Base-by-base conservation (phyloP, 1,140 invertebrate species). In the Drosophila gunungcola region DNA sequence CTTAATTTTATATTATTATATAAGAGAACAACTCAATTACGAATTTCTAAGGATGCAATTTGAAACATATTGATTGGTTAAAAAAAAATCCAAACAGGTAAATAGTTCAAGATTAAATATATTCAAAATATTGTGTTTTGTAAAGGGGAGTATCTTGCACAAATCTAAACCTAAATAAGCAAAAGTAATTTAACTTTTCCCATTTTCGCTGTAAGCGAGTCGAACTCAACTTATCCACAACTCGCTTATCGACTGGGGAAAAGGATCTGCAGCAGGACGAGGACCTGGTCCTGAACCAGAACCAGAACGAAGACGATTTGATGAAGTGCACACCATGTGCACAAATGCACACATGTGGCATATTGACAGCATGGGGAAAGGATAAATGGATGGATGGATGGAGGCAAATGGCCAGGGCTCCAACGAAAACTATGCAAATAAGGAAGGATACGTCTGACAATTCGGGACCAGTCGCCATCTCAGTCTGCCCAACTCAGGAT, bases 111-210 rank as follows among this genome's bases (percentile, higher is more conserved):
- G 1, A 1, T 13, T n/a, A 25, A 53, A 27, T 12, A 29, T 3
- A 53, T 54, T 32, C 16, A 13, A 27, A 32, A 10, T 27, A 9
- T 60, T 12, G 36, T 25, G 1, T 12, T 13, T 13, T 12, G 21
- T 38, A 38, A 39, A 51, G 12, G 10, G 34, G 3, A 51, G 36
- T 63, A 45, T 29, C 29, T 55, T 34, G 32, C 25, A 34, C 49
- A 56, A 51, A 52, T 53, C 45, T 38, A 54, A 68, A 69, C 49
- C 63, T 41, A 73, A 86, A 80, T 78, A 80, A 74, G 73, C 62
- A 85, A 70, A 86, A 80, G 83, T 86, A 79, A 86, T 88, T 88
- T 86, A 86, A 86, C 83, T 88, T 88, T 82, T 76, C 72, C 67
- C 70, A 88, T 79, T 79, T 86, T 62, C 62, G 51, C 45, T 62